Percentiles rank a stretch among this genome's conserved stretches.
These are phyloP conservation scores for Salvelinus sp. DNA, from an alignment of 2,113 vertebrate species.

Conservation along the genomic window DNA sequence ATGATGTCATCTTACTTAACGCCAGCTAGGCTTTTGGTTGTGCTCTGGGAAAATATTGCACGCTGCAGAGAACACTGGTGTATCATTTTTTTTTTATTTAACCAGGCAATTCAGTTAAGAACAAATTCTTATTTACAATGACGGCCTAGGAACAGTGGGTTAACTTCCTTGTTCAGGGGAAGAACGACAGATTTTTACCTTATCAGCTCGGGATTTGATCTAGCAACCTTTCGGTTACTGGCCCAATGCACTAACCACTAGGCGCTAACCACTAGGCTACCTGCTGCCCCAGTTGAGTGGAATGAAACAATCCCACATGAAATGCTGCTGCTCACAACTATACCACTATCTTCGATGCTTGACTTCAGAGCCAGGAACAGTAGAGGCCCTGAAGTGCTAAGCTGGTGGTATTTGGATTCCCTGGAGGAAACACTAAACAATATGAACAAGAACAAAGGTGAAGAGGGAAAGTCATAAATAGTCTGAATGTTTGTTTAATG, in stretches of 20 bases:
- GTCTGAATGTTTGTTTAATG: not conserved
- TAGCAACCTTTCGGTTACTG: no score
- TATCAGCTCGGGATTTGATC: no score
- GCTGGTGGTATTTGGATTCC: not conserved
- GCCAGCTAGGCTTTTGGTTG: constrained; percentile 54
- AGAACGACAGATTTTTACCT: no score
- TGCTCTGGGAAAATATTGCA: constrained; percentile 67
- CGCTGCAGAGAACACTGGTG: constrained; percentile 51
- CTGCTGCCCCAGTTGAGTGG: not conserved
- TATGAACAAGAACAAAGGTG: constrained; percentile 6
- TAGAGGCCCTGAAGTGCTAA: constrained; percentile 4
- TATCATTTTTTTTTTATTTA: constrained; percentile 22
- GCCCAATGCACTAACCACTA: no score
- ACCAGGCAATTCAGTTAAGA: no score
- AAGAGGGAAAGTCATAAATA: constrained; percentile 20
- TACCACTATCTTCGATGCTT: no score
- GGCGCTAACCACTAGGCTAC: no score
- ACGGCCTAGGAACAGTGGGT: no score
- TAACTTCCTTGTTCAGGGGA: no score
- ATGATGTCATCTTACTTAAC: constrained; percentile 74
- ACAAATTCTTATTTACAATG: no score
- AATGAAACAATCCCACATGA: constrained; percentile 66
- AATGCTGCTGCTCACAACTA: constrained; percentile 35
- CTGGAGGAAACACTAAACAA: constrained; percentile 6
- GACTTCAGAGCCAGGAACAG: not conserved